These are phyloP conservation scores for Melanogrammus aeglefinus DNA, from an alignment of 2,797 vertebrate species.

Conservation along the genomic window DNA sequence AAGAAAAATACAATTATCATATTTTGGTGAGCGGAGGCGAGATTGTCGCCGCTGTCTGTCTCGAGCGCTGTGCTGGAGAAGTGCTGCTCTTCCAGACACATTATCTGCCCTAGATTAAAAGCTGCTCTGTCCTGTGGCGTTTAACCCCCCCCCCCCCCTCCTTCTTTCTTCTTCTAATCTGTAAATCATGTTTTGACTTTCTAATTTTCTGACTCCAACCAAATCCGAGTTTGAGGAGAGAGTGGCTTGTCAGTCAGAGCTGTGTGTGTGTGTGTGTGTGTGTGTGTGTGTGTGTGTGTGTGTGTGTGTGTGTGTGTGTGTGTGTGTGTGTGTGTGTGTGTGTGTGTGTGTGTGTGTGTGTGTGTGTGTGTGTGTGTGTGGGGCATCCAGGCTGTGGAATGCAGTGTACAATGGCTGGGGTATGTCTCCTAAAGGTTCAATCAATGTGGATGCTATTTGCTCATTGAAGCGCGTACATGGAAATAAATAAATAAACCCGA, in stretches of 20 bases:
- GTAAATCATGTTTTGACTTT: constrained; percentile 52
- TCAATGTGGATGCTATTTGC: neutral
- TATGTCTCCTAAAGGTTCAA: neutral
- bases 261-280: neutral
- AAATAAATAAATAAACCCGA: neutral
- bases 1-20: neutral
- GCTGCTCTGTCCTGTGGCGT: constrained; percentile 37
- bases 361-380: neutral
- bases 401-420: neutral
- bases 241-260: constrained; percentile 50
- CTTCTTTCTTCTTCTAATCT: constrained; percentile 48
- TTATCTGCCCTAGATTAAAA: constrained; percentile 42
- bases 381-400: neutral
- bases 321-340: neutral
- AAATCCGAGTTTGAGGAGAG: constrained; percentile 31
- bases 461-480: neutral
- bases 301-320: neutral
- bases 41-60: constrained; percentile 32
- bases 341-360: neutral
- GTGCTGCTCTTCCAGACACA: constrained; percentile 22
- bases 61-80: neutral
- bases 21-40: constrained; percentile 35
- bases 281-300: neutral
- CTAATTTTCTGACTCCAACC: constrained; percentile 57
- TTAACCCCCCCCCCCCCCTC: no score